phyloP scores from a whole-genome alignment of 2,113 vertebrate species.

The Nycticebus coucang region DNA sequence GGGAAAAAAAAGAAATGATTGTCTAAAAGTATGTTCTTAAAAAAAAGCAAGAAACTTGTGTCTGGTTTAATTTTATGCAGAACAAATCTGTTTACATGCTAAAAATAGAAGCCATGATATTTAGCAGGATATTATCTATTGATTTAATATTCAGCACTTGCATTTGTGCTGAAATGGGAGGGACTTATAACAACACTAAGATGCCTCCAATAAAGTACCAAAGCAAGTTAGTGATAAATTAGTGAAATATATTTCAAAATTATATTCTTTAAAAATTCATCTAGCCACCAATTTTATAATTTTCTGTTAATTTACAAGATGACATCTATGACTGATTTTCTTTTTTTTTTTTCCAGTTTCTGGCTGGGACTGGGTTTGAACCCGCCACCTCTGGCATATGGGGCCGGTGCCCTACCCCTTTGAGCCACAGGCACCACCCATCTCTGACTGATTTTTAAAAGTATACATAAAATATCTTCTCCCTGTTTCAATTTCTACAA shows the following conservation, averaged over 20 bases:
- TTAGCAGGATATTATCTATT: slow-evolving; percentile 51
- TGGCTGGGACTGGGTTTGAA: too few species aligned
- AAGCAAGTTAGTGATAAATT: neutral
- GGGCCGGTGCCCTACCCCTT: too few species aligned
- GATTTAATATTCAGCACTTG: slow-evolving; percentile 50
- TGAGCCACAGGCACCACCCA: too few species aligned
- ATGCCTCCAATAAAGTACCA: slow-evolving; percentile 8
- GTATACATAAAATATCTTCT: neutral
- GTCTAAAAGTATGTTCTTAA: slow-evolving; percentile 36
- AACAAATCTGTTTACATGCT: slow-evolving; percentile 45
- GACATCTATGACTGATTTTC: neutral
- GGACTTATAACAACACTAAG: neutral
- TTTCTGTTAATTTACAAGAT: slow-evolving; percentile 33
- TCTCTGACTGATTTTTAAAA: neutral
- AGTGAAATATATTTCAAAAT: slow-evolving; percentile 38
- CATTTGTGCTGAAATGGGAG: neutral
- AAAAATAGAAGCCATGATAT: slow-evolving; percentile 59
- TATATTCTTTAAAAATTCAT: slow-evolving; percentile 18
- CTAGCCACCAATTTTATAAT: slow-evolving; percentile 30
- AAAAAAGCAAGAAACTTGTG: neutral
- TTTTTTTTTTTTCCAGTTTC: too few species aligned
- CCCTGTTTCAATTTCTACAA: neutral
- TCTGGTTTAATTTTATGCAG: slow-evolving; percentile 39
- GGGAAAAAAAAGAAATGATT: neutral
- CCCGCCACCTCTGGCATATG: too few species aligned